Percentiles rank a stretch among this genome's conserved stretches.
Evolutionary conservation across 2,113 vertebrate species (phyloP).

Genomic region (Larimichthys crocea): DNA sequence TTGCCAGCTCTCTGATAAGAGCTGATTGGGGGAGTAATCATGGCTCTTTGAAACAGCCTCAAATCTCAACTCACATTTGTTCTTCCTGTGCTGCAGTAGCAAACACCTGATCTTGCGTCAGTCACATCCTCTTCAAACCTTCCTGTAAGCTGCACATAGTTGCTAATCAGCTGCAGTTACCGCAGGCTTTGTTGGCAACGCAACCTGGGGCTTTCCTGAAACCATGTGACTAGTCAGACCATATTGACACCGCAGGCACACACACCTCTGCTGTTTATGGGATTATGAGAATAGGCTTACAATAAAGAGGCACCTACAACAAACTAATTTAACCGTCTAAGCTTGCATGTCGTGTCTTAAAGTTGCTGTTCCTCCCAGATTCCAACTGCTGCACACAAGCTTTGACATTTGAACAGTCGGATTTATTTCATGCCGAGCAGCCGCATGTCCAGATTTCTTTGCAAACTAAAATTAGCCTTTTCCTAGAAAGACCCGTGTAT

Average conservation of each 20-base stretch:
- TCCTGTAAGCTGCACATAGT: slow-evolving; percentile 27
- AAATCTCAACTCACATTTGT: slow-evolving; percentile 10
- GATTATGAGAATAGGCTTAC: slow-evolving; percentile 58
- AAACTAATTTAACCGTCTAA: not conserved
- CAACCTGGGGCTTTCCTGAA: slow-evolving; percentile 75
- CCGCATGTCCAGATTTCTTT: slow-evolving; percentile 27
- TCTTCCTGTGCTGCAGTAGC: slow-evolving; percentile 14
- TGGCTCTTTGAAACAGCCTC: slow-evolving; percentile 8
- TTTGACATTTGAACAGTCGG: not conserved
- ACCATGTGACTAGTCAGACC: slow-evolving; percentile 74
- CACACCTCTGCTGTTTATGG: slow-evolving; percentile 34
- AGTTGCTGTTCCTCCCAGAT: not conserved
- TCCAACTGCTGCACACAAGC: not conserved
- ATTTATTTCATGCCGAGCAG: slow-evolving; percentile 8
- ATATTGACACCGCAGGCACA: slow-evolving; percentile 48
- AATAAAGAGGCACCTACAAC: slow-evolving; percentile 16
- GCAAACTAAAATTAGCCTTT: slow-evolving; percentile 41
- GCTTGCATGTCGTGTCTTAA: not conserved
- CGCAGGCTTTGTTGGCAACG: slow-evolving; percentile 36
- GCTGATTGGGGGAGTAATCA: not conserved
- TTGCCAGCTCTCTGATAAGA: slow-evolving; percentile 17
- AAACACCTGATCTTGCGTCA: slow-evolving; percentile 50
- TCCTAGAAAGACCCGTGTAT: slow-evolving; percentile 34
- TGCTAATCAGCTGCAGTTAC: slow-evolving; percentile 46
- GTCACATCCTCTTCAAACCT: slow-evolving; percentile 19